Percentiles rank a stretch among this genome's conserved stretches.
Conservation (phyloP, 2,113 vertebrate genomes). For the Paradoxurus hermaphroditus region DNA sequence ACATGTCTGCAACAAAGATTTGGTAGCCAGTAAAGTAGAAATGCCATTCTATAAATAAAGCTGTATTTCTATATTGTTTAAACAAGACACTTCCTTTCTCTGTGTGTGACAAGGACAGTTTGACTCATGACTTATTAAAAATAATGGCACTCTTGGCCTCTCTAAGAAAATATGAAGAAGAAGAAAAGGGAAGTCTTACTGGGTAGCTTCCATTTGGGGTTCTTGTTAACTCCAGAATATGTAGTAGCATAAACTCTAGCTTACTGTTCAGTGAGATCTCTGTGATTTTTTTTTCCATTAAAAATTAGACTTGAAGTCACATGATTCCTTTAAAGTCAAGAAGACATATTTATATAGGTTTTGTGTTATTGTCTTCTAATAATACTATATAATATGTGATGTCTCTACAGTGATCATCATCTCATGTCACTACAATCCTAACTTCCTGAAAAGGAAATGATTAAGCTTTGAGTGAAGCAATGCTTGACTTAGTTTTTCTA, state of each 20-base stretch:
- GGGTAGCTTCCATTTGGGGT: background rate
- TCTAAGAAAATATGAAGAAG: background rate
- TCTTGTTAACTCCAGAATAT: background rate
- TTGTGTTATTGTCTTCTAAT: background rate
- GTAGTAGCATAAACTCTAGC: background rate
- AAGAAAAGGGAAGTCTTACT: background rate
- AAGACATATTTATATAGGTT: background rate
- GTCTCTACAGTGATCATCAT: background rate
- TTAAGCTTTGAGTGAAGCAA: background rate
- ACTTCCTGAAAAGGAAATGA: background rate
- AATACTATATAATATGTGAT: background rate
- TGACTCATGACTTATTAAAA: background rate
- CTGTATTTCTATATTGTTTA: background rate
- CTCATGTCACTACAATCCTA: background rate
- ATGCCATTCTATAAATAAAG: background rate
- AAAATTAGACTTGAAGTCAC: background rate
- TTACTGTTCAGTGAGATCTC: background rate
- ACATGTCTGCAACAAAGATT: background rate
- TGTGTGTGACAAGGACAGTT: background rate
- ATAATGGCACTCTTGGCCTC: background rate
- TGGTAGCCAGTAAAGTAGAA: background rate
- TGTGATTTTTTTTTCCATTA: background rate
- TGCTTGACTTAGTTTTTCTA: background rate
- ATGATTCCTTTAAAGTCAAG: background rate
- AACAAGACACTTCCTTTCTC: background rate